phyloP scores from a whole-genome alignment of 92 coral and sea anemone species.

The Porites lobata region DNA sequence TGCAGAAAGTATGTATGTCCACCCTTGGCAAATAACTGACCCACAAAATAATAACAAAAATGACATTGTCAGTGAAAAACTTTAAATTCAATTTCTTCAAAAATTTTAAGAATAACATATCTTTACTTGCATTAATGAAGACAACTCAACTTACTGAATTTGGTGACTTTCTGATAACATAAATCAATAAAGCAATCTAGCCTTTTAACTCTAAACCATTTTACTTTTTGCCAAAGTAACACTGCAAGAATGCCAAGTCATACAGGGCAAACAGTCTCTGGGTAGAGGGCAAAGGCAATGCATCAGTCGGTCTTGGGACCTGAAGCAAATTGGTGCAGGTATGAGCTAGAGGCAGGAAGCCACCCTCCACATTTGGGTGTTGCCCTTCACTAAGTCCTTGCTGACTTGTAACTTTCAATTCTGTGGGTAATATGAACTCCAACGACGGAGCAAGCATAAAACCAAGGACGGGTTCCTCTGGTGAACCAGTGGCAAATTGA shows the following conservation, averaged over 20 bases:
- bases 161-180: too few species aligned
- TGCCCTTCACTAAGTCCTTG: conserved; percentile 39
- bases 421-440: conserved; percentile 48
- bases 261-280: conserved; percentile 41
- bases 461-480: conserved; percentile 58
- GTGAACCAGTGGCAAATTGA: conserved; percentile 60
- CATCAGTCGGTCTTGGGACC: conserved; percentile 52
- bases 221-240: conserved; percentile 49
- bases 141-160: too few species aligned
- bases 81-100: too few species aligned
- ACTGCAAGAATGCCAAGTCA: conserved; percentile 60
- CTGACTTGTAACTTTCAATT: conserved; percentile 45
- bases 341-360: conserved; percentile 63
- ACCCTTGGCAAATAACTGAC: too few species aligned
- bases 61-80: too few species aligned
- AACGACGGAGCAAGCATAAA: conserved; percentile 41
- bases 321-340: conserved; percentile 54
- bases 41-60: too few species aligned
- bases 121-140: too few species aligned
- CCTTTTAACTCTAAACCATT: too few species aligned
- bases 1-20: too few species aligned
- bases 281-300: conserved; percentile 47
- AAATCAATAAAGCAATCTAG: too few species aligned
- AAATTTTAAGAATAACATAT: too few species aligned
- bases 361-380: conserved; percentile 33